phyloP scores from a whole-genome alignment of 92 coral and sea anemone genomes.

The Palythoa grandiflora region DNA sequence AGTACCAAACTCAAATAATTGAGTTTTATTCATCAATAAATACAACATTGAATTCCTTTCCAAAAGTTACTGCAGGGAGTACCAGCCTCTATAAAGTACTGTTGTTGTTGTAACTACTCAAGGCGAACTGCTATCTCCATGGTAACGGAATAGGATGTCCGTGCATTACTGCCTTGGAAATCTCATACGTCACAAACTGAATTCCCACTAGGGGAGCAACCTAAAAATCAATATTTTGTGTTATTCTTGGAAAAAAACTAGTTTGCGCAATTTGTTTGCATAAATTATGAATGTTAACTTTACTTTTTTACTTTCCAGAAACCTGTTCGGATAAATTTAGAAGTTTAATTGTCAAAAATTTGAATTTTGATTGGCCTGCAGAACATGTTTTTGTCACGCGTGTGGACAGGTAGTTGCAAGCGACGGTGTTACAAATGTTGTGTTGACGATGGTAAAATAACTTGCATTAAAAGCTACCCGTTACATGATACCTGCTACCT shows the following conservation, averaged over 20 bases:
- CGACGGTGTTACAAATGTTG: too few relatives aligned
- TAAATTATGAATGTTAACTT: neutral
- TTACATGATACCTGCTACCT: too few relatives aligned
- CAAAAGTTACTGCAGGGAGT: neutral
- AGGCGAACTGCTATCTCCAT: conserved; percentile 36
- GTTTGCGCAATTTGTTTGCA: neutral
- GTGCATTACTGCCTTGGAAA: conserved; percentile 75
- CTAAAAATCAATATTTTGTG: conserved; percentile 39
- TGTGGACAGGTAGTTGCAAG: too few relatives aligned
- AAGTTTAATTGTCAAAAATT: too few relatives aligned
- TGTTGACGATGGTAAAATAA: too few relatives aligned
- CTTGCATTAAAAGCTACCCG: too few relatives aligned
- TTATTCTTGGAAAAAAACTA: neutral
- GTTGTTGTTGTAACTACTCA: neutral
- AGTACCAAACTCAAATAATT: neutral
- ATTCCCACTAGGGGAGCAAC: conserved; percentile 91
- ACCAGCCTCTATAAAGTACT: neutral
- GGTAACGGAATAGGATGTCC: conserved; percentile 55
- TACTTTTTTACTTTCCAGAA: too few relatives aligned
- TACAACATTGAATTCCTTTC: neutral
- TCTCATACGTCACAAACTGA: conserved; percentile 86
- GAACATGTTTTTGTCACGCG: too few relatives aligned
- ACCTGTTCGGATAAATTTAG: too few relatives aligned
- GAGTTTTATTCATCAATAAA: neutral
- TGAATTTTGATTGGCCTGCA: too few relatives aligned